Conservation (phyloP, 2,113 vertebrate species). For the Centropus unirufus region DNA sequence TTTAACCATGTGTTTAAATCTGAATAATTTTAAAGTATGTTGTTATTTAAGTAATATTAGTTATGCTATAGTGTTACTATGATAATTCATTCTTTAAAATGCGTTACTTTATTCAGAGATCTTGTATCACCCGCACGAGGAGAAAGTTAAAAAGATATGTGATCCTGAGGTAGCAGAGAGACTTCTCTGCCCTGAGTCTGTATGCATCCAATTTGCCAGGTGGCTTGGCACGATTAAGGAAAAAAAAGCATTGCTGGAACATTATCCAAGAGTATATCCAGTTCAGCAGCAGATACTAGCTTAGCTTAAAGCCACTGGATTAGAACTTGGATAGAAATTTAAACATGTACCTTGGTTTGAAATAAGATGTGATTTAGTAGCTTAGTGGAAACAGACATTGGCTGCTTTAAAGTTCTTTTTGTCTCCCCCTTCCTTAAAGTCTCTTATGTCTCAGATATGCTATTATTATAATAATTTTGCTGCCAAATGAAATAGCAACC, state of each 20-base stretch:
- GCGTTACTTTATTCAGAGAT: not conserved
- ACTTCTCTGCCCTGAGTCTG: not conserved
- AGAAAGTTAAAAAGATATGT: not conserved
- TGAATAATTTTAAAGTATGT: not conserved
- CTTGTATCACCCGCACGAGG: not conserved
- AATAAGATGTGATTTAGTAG: constrained; percentile 60
- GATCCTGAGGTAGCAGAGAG: not conserved
- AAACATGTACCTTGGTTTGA: constrained; percentile 26
- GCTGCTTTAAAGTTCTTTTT: constrained; percentile 25
- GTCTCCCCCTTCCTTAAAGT: not conserved
- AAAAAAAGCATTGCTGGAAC: not conserved
- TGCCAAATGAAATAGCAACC: constrained; percentile 7
- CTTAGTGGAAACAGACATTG: constrained; percentile 52
- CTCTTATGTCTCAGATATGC: constrained; percentile 2
- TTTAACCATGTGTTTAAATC: not conserved
- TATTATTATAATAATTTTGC: constrained; percentile 5
- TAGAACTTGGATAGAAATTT: constrained; percentile 54
- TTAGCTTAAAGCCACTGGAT: constrained; percentile 41
- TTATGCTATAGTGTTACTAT: not conserved
- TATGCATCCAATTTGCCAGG: not conserved
- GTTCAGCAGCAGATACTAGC: constrained; percentile 26
- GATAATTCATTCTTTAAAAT: not conserved
- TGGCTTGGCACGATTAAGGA: not conserved
- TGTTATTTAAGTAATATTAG: not conserved
- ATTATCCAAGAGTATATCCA: constrained; percentile 13